Evolutionary conservation across 2,888 invertebrate genomes (phyloP).

Genomic region (Orthosia incerta): DNA sequence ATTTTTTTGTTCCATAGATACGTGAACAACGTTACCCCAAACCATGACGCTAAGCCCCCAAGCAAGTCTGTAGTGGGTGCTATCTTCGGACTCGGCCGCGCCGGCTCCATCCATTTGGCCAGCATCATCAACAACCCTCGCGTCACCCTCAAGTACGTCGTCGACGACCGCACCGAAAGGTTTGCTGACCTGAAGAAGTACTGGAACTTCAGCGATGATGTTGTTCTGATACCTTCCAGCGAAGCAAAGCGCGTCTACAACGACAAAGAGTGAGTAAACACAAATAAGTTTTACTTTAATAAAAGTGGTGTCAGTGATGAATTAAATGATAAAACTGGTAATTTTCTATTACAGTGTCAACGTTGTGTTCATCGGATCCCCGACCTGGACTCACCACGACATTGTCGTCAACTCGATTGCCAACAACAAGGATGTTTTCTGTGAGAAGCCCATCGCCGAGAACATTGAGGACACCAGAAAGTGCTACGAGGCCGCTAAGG

Average conservation of each 20-base stretch:
- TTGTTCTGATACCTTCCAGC: conserved; percentile 86
- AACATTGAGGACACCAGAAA: conserved; percentile 87
- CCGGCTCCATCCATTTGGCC: conserved; percentile 91
- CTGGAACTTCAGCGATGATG: conserved; percentile 87
- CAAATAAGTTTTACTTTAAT: background rate
- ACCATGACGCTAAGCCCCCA: conserved; percentile 66
- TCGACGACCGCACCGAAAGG: conserved; percentile 88
- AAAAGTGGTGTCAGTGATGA: too few species aligned
- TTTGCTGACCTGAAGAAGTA: conserved; percentile 85
- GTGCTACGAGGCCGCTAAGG: conserved; percentile 91
- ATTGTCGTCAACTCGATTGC: conserved; percentile 89
- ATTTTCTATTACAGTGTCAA: conserved; percentile 60
- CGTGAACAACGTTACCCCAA: conserved; percentile 79
- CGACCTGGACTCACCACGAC: conserved; percentile 91
- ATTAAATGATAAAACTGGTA: too few species aligned
- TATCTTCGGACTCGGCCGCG: conserved; percentile 91
- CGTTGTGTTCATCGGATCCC: conserved; percentile 90
- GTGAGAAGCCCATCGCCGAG: conserved; percentile 93
- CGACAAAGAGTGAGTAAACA: conserved; percentile 85
- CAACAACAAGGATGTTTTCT: conserved; percentile 92
- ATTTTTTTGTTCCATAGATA: conserved; percentile 76
- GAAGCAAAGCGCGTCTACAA: conserved; percentile 87
- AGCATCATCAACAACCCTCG: conserved; percentile 87
- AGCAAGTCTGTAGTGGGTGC: conserved; percentile 84
- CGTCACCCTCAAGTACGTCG: conserved; percentile 89